phyloP scores from a whole-genome alignment of 2,888 invertebrate genomes.

The Melieria crassipennis region DNA sequence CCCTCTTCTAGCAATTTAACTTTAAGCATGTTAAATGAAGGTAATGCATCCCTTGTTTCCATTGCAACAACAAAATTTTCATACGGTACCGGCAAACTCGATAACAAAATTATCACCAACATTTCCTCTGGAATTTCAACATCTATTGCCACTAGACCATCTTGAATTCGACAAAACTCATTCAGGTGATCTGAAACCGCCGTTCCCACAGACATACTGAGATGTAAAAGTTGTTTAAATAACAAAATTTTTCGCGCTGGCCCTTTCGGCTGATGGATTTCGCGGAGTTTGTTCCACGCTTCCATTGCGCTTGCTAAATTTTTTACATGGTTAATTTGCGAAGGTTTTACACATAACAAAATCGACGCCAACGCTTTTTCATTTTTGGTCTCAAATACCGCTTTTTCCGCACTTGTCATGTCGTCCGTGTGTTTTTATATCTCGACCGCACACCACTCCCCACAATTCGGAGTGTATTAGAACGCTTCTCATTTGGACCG shows the following conservation, averaged over 20 bases:
- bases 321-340: neutral
- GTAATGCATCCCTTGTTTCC: neutral
- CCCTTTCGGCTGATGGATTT: no score
- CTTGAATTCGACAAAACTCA: conserved; percentile 1
- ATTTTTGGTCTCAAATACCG: neutral
- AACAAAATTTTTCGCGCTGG: no score
- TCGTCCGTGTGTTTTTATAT: neutral
- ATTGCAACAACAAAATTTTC: neutral
- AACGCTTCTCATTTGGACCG: neutral
- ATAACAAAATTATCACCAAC: neutral
- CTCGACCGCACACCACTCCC: neutral
- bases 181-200: neutral
- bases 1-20: neutral
- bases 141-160: neutral
- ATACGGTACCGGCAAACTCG: neutral
- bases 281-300: conserved; percentile 1
- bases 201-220: conserved; percentile 1
- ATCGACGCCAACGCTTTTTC: neutral
- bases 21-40: neutral
- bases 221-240: conserved; percentile 7
- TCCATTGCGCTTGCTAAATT: neutral
- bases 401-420: neutral
- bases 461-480: neutral
- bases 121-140: neutral
- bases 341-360: neutral